phyloP scores from a whole-genome alignment of 30 jellyfish, hydroid and myxozoan genomes.

The Calvadosia cruxmelitensis region DNA sequence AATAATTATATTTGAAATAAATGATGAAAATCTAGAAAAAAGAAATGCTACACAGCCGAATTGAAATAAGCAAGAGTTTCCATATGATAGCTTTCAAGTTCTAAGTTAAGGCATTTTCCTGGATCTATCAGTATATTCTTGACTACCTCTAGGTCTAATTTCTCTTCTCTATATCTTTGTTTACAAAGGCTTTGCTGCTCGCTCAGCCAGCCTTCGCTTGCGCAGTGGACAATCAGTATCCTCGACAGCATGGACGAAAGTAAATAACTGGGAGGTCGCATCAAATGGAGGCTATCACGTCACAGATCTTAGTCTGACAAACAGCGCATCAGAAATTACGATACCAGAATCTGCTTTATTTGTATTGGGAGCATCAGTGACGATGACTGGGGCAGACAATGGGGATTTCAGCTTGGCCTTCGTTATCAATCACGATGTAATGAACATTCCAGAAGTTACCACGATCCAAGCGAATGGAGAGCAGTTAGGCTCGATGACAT shows the following conservation, averaged over 20 bases:
- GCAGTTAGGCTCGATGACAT: slow-evolving; percentile 39
- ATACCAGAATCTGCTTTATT: neutral
- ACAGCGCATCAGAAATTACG: neutral
- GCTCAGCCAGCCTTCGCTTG: neutral
- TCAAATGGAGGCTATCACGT: slow-evolving; percentile 29
- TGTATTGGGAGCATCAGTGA: slow-evolving; percentile 24
- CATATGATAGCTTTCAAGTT: too few relatives aligned
- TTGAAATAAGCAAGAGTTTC: too few relatives aligned
- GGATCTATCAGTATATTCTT: too few relatives aligned
- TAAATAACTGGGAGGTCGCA: slow-evolving; percentile 43
- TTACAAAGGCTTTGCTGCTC: neutral
- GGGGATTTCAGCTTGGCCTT: slow-evolving; percentile 34
- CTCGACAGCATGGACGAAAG: slow-evolving; percentile 56
- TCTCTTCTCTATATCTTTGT: too few relatives aligned
- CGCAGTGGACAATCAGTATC: neutral
- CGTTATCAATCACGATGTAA: slow-evolving; percentile 27
- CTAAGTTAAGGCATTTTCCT: too few relatives aligned
- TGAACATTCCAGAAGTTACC: slow-evolving; percentile 32
- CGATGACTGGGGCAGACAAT: slow-evolving; percentile 9
- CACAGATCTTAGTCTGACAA: neutral
- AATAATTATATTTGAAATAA: too few relatives aligned
- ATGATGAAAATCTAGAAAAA: too few relatives aligned
- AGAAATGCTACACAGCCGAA: too few relatives aligned
- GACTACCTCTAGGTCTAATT: too few relatives aligned
- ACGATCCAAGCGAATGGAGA: slow-evolving; percentile 23